These are phyloP conservation scores for Microcaecilia unicolor DNA, from an alignment of 2,797 vertebrate genomes.

Conservation along the genomic window DNA sequence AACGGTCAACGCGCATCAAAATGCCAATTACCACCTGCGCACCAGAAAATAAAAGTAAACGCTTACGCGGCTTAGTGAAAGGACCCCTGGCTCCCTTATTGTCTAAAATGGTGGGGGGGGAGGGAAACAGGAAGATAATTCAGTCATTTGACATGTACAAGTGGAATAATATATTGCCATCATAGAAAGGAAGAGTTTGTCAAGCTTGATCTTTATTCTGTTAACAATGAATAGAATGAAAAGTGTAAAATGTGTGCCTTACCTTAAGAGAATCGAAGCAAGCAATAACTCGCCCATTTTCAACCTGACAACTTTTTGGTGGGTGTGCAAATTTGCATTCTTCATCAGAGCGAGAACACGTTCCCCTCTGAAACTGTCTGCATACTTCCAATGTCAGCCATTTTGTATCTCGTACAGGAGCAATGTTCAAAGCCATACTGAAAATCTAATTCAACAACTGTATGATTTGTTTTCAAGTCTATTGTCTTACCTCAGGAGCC, in stretches of 20 bases:
- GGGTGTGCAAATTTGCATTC: constrained; percentile 99
- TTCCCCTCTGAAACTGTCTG: constrained; percentile 96
- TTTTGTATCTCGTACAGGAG: constrained; percentile 92
- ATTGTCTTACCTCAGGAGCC: constrained; percentile 10
- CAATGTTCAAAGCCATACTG: constrained; percentile 87
- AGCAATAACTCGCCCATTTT: constrained; percentile 96
- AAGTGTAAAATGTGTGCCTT: constrained; percentile 39
- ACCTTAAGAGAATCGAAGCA: constrained; percentile 98
- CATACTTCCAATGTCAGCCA: constrained; percentile 98
- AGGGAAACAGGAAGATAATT: too few species aligned
- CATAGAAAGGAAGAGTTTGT: not conserved
- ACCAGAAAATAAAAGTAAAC: too few species aligned
- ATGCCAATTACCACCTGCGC: too few species aligned
- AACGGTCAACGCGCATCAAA: too few species aligned
- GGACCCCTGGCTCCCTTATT: too few species aligned
- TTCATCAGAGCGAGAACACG: constrained; percentile 94
- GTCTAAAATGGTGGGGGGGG: too few species aligned
- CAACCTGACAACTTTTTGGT: constrained; percentile 97
- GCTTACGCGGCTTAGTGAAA: too few species aligned
- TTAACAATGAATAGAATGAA: not conserved
- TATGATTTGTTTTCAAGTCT: constrained; percentile 18
- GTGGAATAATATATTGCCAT: not conserved
- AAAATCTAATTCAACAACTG: constrained; percentile 20
- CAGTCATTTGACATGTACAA: not conserved
- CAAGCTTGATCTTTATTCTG: too few species aligned